phyloP scores from a whole-genome alignment of 2,888 invertebrate species.

The Nemotelus nigrinus region DNA sequence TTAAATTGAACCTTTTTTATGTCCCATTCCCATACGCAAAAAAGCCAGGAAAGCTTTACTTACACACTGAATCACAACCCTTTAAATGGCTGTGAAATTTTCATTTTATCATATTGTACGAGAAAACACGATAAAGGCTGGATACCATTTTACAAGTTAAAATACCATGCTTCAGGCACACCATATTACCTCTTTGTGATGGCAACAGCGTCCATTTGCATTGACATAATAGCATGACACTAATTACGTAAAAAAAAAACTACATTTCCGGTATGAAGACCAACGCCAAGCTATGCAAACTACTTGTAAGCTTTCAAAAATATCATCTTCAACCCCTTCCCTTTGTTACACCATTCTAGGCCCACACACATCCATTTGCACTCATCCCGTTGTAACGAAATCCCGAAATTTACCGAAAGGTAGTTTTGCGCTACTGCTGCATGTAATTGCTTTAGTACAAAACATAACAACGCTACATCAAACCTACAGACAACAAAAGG shows the following conservation, averaged over 20 bases:
- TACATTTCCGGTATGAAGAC: slow-evolving; percentile 25
- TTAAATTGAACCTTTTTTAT: too few relatives aligned
- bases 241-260: background rate
- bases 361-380: slow-evolving; percentile 9
- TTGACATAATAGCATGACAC: background rate
- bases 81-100: too few relatives aligned
- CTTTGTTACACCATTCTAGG: background rate
- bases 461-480: slow-evolving; percentile 1
- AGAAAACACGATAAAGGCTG: too few relatives aligned
- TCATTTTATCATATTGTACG: too few relatives aligned
- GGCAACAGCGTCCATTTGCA: too few relatives aligned
- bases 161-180: too few relatives aligned
- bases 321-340: background rate
- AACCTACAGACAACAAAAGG: slow-evolving; percentile 19
- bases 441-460: slow-evolving; percentile 11
- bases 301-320: too few relatives aligned
- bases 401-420: slow-evolving; percentile 33
- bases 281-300: background rate
- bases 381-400: background rate
- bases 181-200: too few relatives aligned
- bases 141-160: too few relatives aligned
- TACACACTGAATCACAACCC: too few relatives aligned
- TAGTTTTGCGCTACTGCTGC: slow-evolving; percentile 12
- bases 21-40: too few relatives aligned
- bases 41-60: too few relatives aligned